Conservation (phyloP, 2,113 vertebrate species). For the Stigmatopora argus region DNA sequence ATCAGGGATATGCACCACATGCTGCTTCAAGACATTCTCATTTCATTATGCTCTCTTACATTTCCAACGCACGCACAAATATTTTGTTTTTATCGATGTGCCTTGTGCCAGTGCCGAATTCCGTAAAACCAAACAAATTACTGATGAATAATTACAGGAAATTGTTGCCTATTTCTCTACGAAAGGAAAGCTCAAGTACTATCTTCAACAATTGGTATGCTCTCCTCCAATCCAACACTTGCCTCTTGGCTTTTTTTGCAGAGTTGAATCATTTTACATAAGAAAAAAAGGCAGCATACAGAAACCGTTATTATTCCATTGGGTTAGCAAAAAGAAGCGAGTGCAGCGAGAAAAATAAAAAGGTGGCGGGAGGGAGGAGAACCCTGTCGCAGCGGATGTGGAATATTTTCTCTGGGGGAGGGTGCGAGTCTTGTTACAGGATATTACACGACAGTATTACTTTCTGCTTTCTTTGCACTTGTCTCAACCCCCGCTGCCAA, state of each 20-base stretch:
- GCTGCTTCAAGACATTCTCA: background rate
- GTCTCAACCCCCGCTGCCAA: background rate
- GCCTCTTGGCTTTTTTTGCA: slow-evolving; percentile 49
- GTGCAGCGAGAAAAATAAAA: slow-evolving; percentile 21
- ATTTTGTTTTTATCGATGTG: background rate
- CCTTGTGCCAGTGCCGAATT: background rate
- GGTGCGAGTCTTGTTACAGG: slow-evolving; percentile 5
- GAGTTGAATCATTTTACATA: slow-evolving; percentile 21
- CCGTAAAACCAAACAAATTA: background rate
- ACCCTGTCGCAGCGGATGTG: slow-evolving; percentile 12
- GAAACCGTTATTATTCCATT: slow-evolving; percentile 35
- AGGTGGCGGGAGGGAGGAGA: slow-evolving; percentile 12
- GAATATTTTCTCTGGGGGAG: slow-evolving; percentile 21
- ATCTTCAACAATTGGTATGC: slow-evolving; percentile 60
- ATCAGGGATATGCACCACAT: background rate
- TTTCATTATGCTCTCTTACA: background rate
- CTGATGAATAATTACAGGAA: background rate
- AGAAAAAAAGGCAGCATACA: background rate
- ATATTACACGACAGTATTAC: slow-evolving; percentile 13
- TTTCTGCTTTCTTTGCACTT: slow-evolving; percentile 19
- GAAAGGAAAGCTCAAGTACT: slow-evolving; percentile 7
- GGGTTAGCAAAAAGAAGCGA: slow-evolving; percentile 32
- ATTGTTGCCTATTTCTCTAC: background rate
- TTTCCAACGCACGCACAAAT: background rate
- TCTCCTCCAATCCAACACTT: slow-evolving; percentile 53